Base-by-base conservation (phyloP, 2,113 vertebrate genomes). In the Actinemys pallida region DNA sequence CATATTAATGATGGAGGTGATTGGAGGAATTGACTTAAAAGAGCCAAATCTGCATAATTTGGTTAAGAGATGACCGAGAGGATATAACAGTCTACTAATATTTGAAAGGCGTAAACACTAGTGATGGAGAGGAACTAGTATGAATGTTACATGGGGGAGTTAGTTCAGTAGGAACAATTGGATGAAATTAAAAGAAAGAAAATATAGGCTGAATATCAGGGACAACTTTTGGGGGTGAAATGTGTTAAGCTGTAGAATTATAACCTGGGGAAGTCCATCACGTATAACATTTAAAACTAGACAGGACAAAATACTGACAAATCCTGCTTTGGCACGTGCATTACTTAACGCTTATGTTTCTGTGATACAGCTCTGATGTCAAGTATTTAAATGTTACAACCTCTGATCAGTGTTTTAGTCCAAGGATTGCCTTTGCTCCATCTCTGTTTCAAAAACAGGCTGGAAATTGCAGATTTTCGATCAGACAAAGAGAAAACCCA, bases 401-500 rank as follows among this genome's bases (percentile, higher is more conserved):
- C 80, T 22, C 29, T 27, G 45, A 81, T 31, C 4, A 31, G 25
- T 27, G 79, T 93, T 93, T 87, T 80, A 79, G 42, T 42, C 3
- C 31, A 29, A 88, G 54, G 78, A 29, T 72, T 17, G 12, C 56
- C 69, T 5, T 17, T 59, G 5, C 10, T 90, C 8, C 35, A 8
- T 59, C 10, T 65, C 86, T 92, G 39, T 69, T 85, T 16, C 1
- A 78, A 94, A 90, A 52, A 81, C 65, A 35, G 29, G 29, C 42
- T 49, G 50, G 50, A 90, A 89, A 72, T 88, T 94, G 53, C 59
- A 89, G 20, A 81, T 49, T 86, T 94, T 92, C 42, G 42, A 93
- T 93, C 45, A 97, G 78, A 90, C 76, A 90, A 79, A 93, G 65
- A 93, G 72, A 89, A 93, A 95, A 90, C 42, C 75, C 81, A 90